These are phyloP conservation scores for Sturnira hondurensis DNA, from an alignment of 2,113 vertebrate species.

Conservation along the genomic window DNA sequence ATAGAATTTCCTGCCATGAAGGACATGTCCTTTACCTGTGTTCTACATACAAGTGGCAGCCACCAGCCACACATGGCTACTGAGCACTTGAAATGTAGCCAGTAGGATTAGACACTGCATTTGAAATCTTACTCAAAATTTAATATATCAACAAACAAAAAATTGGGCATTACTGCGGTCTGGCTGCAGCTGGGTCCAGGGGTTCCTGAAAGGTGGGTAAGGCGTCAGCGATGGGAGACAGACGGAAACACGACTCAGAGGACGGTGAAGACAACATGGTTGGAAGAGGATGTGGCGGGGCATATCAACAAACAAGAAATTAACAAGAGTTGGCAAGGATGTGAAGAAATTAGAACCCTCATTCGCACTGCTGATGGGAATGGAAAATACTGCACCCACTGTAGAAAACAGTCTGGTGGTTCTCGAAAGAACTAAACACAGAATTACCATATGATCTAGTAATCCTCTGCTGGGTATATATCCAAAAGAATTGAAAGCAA, in stretches of 20 bases:
- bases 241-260: too few species aligned
- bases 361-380: neutral
- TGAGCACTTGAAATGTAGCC: neutral
- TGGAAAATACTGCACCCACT: neutral
- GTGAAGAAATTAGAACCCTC: neutral
- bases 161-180: too few species aligned
- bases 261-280: too few species aligned
- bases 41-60: too few species aligned
- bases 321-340: neutral
- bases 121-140: neutral
- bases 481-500: neutral
- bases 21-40: neutral
- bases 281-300: too few species aligned
- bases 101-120: neutral
- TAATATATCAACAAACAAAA: neutral
- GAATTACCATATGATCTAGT: neutral
- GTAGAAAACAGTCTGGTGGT: neutral
- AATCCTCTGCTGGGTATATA: neutral
- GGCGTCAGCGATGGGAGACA: too few species aligned
- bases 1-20: neutral
- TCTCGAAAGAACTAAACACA: neutral
- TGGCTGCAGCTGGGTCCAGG: too few species aligned
- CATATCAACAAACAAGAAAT: neutral
- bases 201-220: too few species aligned
- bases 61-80: neutral